These are phyloP conservation scores for Hylaea fasciaria DNA, from an alignment of 2,888 invertebrate species.

Conservation along the genomic window DNA sequence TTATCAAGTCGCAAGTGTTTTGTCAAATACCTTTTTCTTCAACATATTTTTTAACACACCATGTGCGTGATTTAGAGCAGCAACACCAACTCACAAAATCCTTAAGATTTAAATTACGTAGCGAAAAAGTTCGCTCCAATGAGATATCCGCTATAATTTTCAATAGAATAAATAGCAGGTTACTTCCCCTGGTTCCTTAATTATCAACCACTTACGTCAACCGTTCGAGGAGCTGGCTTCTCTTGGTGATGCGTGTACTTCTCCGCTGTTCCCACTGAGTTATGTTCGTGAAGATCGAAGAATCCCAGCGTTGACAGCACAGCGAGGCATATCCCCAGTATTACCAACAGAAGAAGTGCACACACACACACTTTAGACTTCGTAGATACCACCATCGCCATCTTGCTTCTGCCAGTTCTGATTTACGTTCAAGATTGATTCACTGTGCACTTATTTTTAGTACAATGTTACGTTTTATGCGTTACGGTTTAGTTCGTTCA, in stretches of 20 bases:
- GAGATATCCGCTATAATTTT: too few relatives aligned
- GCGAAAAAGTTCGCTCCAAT: too few relatives aligned
- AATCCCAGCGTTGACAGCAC: conserved; percentile 64
- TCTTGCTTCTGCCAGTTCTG: conserved; percentile 47
- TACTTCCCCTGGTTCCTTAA: too few relatives aligned
- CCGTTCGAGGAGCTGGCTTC: conserved; percentile 46
- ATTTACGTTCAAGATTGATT: conserved; percentile 27
- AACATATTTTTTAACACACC: conserved; percentile 9
- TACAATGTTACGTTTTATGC: conserved; percentile 23
- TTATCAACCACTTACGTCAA: conserved; percentile 50
- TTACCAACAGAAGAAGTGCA: conserved; percentile 59
- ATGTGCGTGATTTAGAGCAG: too few relatives aligned
- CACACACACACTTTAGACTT: conserved; percentile 71
- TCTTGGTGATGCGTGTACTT: conserved; percentile 61
- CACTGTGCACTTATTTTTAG: conserved; percentile 34
- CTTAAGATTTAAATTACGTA: too few relatives aligned
- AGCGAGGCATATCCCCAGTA: conserved; percentile 66
- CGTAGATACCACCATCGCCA: conserved; percentile 76
- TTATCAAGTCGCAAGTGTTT: neutral
- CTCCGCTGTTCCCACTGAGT: conserved; percentile 61
- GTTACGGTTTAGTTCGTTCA: conserved; percentile 24
- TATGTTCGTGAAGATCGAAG: conserved; percentile 52
- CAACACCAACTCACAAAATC: too few relatives aligned
- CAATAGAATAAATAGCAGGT: too few relatives aligned
- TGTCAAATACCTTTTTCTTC: conserved; percentile 44